Evolutionary conservation across 2,888 invertebrate genomes (phyloP), one percentile per base, ranked within the genome.

Genomic region (Ganaspis brasiliensis): DNA sequence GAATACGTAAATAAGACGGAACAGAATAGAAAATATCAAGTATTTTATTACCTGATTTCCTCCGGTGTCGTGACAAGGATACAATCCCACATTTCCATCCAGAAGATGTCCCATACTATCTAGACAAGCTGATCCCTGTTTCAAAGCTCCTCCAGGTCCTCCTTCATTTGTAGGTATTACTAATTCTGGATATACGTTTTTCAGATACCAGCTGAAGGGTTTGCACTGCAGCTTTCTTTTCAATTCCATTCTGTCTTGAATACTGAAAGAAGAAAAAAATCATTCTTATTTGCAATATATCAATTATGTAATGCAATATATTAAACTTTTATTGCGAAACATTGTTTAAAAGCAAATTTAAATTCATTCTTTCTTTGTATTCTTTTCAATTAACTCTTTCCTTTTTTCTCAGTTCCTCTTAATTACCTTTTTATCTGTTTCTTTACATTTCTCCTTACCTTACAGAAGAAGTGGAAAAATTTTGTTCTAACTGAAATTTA

Each of bases 21-120:
- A 31, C 6, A 31, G 6, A 31, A 31, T 31, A 31, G 31, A 31
- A 2, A 31, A 31, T 31, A 31, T 31, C 31, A 6, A 31, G 3
- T 31, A 31, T 19, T 77, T 73, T 78, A 81, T 82, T 86, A 92
- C 95, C 93, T 99, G 99, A 92, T 99, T 99, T 76, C 99, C 99
- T 74, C 99, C 99, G 1, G 97, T 96, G 89, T 97, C 96, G 92
- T 99, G 99, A 91, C 99, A 99, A 57, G 96, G 96, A 91, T 98
- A 99, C 88, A 99, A 93, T 19, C 98, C 98, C 61, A 98, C 94
- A 24, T 95, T 95, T 70, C 97, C 97, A 87, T 96, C 97, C 55
- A 96, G 93, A 12, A 96, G 93, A 88, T 98, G 97, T 0, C 99
- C 99, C 94, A 99, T 95, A 14, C 98, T 98, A 91, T 99, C 99